These are phyloP conservation scores for Coryphaenoides rupestris DNA, from an alignment of 2,113 vertebrate species.

Conservation along the genomic window DNA sequence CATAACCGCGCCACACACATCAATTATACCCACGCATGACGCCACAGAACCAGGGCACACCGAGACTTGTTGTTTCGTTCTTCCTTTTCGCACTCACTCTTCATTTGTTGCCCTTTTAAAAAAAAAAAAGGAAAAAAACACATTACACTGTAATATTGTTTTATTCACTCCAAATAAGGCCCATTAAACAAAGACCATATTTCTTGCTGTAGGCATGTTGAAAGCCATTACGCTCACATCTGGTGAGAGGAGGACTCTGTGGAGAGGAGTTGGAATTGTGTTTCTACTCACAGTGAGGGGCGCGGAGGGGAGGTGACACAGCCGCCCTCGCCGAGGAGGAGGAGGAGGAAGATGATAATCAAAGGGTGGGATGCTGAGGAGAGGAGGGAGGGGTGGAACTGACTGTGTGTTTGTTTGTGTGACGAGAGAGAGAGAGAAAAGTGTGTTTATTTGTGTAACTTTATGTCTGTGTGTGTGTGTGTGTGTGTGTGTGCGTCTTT, in stretches of 20 bases:
- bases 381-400: neutral
- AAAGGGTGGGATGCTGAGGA: constrained; percentile 1
- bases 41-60: neutral
- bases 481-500: neutral
- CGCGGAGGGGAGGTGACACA: constrained; percentile 1
- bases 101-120: neutral
- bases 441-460: neutral
- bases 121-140: neutral
- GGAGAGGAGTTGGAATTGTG: constrained; percentile 17
- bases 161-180: constrained; percentile 19
- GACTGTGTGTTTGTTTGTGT: neutral
- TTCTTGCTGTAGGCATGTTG: constrained; percentile 28
- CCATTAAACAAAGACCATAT: constrained; percentile 41
- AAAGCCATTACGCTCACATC: constrained; percentile 40
- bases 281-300: constrained; percentile 11
- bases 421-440: neutral
- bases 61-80: neutral
- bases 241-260: constrained; percentile 12
- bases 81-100: neutral
- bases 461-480: neutral
- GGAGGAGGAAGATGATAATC: neutral
- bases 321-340: neutral
- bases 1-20: neutral
- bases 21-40: neutral
- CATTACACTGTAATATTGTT: constrained; percentile 7